These are phyloP conservation scores for Ochropleura leucogaster DNA, from an alignment of 2,888 invertebrate species.

Conservation along the genomic window DNA sequence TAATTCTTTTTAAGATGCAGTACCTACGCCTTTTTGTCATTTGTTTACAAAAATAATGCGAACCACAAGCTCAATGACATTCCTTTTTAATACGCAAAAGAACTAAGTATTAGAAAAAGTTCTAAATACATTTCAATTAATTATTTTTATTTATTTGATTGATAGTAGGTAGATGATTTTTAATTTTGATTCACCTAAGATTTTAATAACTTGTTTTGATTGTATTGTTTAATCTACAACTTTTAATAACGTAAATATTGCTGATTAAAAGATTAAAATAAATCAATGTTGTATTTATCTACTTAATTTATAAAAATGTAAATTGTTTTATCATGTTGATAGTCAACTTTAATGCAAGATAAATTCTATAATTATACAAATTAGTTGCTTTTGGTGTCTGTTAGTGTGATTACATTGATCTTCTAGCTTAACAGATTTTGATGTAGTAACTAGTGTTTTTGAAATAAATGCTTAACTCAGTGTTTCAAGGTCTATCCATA, in stretches of 20 bases:
- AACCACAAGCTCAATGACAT: conserved; percentile 13
- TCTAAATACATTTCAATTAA: background rate
- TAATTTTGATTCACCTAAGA: background rate
- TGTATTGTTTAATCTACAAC: conserved; percentile 14
- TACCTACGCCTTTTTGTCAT: conserved; percentile 25
- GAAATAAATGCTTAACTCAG: background rate
- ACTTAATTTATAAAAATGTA: conserved; percentile 14
- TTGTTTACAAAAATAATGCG: conserved; percentile 19
- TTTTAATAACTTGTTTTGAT: conserved; percentile 15
- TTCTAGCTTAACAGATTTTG: background rate
- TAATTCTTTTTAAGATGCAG: background rate
- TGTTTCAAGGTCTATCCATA: background rate
- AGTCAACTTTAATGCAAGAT: background rate
- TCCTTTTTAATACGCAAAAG: background rate
- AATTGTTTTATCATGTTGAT: background rate
- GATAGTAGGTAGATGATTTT: conserved; percentile 8
- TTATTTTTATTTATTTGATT: background rate
- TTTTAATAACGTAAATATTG: conserved; percentile 34
- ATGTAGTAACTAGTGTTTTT: background rate
- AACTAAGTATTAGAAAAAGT: background rate
- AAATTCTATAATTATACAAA: no score
- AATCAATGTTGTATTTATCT: background rate
- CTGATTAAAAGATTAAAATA: conserved; percentile 15
- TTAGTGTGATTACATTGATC: background rate
- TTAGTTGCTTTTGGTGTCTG: background rate